These are phyloP conservation scores for Sarcophaga carnaria DNA, from an alignment of 2,888 invertebrate genomes.

Conservation along the genomic window DNA sequence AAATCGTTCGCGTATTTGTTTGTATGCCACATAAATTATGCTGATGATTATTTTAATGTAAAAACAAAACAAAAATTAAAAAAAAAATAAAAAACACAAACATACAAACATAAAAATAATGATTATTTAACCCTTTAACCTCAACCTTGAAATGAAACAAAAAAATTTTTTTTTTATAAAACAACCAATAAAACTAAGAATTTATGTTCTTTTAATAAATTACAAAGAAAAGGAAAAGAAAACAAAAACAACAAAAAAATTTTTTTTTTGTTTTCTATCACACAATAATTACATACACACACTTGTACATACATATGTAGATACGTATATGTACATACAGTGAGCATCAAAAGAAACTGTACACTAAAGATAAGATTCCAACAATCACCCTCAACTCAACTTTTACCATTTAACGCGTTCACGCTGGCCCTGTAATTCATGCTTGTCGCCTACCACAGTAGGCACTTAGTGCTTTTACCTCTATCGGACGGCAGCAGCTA, in stretches of 20 bases:
- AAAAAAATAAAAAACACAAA: background rate
- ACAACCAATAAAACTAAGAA: background rate
- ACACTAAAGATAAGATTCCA: too few relatives aligned
- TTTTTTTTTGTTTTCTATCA: constrained; percentile 42
- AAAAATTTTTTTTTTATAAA: background rate
- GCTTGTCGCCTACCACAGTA: too few relatives aligned
- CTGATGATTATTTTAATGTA: constrained; percentile 39
- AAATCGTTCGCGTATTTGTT: background rate
- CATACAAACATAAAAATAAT: background rate
- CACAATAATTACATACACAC: constrained; percentile 2
- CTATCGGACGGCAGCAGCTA: too few relatives aligned
- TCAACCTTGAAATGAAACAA: constrained; percentile 57
- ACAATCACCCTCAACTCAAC: too few relatives aligned
- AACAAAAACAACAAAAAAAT: constrained; percentile 2
- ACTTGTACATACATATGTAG: too few relatives aligned
- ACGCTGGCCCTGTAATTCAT: too few relatives aligned
- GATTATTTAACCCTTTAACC: constrained; percentile 52
- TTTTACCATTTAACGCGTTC: too few relatives aligned
- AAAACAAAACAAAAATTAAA: background rate
- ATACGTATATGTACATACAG: too few relatives aligned
- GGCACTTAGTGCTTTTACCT: too few relatives aligned
- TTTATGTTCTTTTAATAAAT: too few relatives aligned
- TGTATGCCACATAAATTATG: constrained; percentile 15
- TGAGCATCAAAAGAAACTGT: too few relatives aligned
- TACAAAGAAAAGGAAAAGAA: too few relatives aligned